Conservation (phyloP, 2,113 vertebrate species). For the Micronycteris hirsuta region DNA sequence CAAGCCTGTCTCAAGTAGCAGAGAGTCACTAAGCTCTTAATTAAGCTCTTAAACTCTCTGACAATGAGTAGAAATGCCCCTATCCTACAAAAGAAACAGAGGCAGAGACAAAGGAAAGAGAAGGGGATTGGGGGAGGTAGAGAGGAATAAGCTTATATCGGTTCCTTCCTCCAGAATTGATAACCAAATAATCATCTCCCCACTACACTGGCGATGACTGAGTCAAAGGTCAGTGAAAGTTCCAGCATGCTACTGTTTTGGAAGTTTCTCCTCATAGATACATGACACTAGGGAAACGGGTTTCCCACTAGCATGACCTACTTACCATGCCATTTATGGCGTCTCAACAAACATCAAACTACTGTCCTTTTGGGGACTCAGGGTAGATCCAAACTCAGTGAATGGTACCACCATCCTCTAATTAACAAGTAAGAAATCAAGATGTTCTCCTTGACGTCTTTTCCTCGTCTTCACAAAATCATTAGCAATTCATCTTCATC, state of each 20-base stretch:
- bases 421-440: background rate
- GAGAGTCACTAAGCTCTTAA: background rate
- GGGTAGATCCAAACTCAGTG: background rate
- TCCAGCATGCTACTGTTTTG: background rate
- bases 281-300: background rate
- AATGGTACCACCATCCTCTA: background rate
- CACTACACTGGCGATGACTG: background rate
- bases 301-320: background rate
- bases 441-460: background rate
- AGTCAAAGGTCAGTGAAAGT: background rate
- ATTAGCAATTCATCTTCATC: background rate
- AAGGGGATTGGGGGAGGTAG: no score
- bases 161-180: background rate
- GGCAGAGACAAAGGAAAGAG: background rate
- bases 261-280: background rate
- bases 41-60: background rate
- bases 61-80: background rate
- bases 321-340: background rate
- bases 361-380: rapidly evolving
- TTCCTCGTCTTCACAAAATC: background rate
- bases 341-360: background rate
- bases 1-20: background rate
- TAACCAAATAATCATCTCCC: background rate
- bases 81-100: background rate
- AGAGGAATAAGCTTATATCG: background rate